phyloP scores from a whole-genome alignment of 2,797 vertebrate genomes.

The Eulemur mongoz region DNA sequence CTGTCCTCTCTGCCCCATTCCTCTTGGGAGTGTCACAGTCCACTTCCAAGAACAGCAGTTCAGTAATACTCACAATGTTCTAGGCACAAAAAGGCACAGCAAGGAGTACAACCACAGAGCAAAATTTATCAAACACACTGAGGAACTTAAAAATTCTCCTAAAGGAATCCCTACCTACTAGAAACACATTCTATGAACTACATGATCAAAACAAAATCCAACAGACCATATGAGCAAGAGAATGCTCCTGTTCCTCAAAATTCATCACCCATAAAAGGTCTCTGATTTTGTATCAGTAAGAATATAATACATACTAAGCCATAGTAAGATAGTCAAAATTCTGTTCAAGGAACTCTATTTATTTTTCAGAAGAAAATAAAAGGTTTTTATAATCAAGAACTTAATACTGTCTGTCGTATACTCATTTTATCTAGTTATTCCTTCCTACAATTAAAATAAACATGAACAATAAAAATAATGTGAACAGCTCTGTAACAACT shows the following conservation, averaged over 20 bases:
- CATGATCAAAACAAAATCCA: background rate
- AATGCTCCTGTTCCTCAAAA: background rate
- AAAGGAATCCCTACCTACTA: background rate
- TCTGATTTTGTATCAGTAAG: background rate
- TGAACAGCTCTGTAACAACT: conserved; percentile 37
- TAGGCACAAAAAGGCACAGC: background rate
- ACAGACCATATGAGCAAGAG: background rate
- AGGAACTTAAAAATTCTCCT: background rate
- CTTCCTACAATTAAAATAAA: conserved; percentile 53
- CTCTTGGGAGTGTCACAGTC: background rate
- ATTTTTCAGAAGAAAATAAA: conserved; percentile 29
- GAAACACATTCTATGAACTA: conserved; percentile 3
- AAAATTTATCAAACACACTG: background rate
- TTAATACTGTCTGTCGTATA: background rate
- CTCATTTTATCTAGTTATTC: conserved; percentile 39
- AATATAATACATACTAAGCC: background rate
- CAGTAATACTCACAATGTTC: background rate
- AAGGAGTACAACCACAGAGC: background rate
- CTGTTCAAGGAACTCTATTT: background rate
- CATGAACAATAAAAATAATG: conserved; percentile 35
- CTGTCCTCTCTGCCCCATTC: background rate
- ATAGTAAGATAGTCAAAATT: background rate
- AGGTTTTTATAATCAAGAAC: conserved; percentile 4
- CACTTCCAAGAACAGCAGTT: background rate
- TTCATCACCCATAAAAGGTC: background rate